These are phyloP conservation scores for Megathymus violae DNA, from an alignment of 1,140 invertebrate genomes.

Conservation along the genomic window DNA sequence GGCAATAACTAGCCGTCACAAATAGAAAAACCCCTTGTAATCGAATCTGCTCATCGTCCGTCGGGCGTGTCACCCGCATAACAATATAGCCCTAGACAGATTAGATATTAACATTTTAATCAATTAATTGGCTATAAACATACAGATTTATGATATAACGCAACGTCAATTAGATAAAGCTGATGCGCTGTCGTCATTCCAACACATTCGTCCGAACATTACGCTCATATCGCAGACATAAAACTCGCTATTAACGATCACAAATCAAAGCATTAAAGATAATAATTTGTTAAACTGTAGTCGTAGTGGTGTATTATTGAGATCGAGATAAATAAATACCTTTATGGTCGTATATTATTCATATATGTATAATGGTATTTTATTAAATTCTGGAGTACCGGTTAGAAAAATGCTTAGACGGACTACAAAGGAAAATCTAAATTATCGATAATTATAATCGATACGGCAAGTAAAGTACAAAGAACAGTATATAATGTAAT, in stretches of 20 bases:
- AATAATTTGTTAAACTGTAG: no score
- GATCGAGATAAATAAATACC: no score
- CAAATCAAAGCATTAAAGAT: conserved; percentile 7
- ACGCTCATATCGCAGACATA: conserved; percentile 9
- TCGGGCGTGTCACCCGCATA: conserved; percentile 5
- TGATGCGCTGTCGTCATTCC: conserved; percentile 15
- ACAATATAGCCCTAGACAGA: conserved; percentile 17
- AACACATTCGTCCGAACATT: conserved; percentile 1
- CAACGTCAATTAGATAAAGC: conserved; percentile 53
- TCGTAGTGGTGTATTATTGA: no score
- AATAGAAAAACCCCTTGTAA: not conserved
- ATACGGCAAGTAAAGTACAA: no score
- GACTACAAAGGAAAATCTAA: no score
- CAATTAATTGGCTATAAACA: conserved; percentile 49
- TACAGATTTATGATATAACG: conserved; percentile 48
- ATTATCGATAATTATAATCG: no score
- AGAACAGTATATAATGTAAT: not conserved
- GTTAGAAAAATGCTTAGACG: no score
- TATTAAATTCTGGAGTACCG: no score
- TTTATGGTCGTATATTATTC: no score
- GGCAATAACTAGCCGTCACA: not conserved
- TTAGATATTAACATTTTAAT: conserved; percentile 41
- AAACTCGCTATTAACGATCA: conserved; percentile 9
- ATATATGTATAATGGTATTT: no score
- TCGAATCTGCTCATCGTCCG: not conserved